Evolutionary conservation across 1,140 invertebrate genomes (phyloP).

Genomic region (Pomacea maculata): DNA sequence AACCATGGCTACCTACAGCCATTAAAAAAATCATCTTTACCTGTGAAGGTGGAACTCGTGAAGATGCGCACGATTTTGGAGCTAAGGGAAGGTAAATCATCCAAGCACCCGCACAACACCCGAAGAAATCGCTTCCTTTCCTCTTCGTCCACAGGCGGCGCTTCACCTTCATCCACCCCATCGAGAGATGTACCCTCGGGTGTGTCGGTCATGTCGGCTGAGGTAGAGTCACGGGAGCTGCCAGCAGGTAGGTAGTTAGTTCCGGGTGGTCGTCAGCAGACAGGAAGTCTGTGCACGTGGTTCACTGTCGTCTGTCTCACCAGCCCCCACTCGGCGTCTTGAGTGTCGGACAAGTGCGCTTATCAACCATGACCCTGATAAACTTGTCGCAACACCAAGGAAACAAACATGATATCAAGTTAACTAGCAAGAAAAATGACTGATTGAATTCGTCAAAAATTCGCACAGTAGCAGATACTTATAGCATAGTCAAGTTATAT

Average conservation of each 20-base stretch:
- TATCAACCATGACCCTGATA: too few relatives aligned
- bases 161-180: slow-evolving; percentile 1
- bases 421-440: too few relatives aligned
- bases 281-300: slow-evolving; percentile 2
- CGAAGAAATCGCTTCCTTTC: slow-evolving; percentile 27
- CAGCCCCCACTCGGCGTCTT: too few relatives aligned
- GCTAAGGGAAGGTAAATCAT: slow-evolving; percentile 90
- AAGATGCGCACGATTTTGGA: slow-evolving; percentile 99
- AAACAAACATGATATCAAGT: too few relatives aligned
- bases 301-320: not conserved
- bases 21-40: slow-evolving; percentile 68
- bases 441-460: too few relatives aligned
- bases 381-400: too few relatives aligned
- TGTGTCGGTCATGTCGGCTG: slow-evolving; percentile 8
- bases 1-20: too few relatives aligned
- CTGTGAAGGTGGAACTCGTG: slow-evolving; percentile 98
- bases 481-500: too few relatives aligned
- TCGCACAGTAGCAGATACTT: too few relatives aligned
- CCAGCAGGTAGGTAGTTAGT: too few relatives aligned
- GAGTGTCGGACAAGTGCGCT: too few relatives aligned
- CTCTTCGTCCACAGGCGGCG: slow-evolving; percentile 17
- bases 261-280: not conserved
- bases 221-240: too few relatives aligned
- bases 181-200: slow-evolving; percentile 10
- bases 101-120: slow-evolving; percentile 86